A percentile compares a stretch with the other conserved stretches of the same genome.
These are phyloP conservation scores for Sinopyrophorus schimmeli DNA, from an alignment of 2,888 invertebrate species.

Conservation along the genomic window DNA sequence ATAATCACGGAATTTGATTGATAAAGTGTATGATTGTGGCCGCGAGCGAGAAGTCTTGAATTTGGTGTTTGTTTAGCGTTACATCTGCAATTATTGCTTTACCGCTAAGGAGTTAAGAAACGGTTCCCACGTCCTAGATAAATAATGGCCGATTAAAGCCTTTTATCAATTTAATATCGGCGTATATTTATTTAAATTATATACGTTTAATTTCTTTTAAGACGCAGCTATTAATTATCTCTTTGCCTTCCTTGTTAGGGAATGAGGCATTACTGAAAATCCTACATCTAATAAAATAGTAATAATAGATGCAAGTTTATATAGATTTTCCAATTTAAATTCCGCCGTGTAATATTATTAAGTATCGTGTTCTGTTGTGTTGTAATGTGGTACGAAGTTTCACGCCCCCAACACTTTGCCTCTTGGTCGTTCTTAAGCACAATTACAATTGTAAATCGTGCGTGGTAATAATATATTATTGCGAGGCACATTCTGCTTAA, in stretches of 20 bases:
- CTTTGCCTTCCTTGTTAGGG: no score
- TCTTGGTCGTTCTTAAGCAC: slow-evolving; percentile 20
- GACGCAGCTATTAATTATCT: no score
- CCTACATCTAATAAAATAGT: no score
- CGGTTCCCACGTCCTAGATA: slow-evolving; percentile 16
- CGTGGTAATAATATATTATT: slow-evolving; percentile 19
- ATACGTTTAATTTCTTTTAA: slow-evolving; percentile 18
- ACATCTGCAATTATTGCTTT: no score
- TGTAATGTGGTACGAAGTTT: slow-evolving; percentile 20
- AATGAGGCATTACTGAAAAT: no score
- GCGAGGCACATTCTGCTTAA: no score
- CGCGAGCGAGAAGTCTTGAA: no score
- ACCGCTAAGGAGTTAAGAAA: slow-evolving; percentile 7
- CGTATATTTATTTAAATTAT: slow-evolving; percentile 18
- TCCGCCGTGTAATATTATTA: slow-evolving; percentile 22
- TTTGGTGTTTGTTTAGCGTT: no score
- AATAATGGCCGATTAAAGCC: slow-evolving; percentile 12
- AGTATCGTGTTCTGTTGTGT: slow-evolving; percentile 21
- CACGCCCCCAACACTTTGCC: slow-evolving; percentile 24
- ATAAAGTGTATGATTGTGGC: no score
- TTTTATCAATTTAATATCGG: slow-evolving; percentile 17
- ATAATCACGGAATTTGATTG: no score
- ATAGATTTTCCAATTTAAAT: slow-evolving; percentile 21
- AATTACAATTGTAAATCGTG: slow-evolving; percentile 29
- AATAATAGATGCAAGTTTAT: no score